Percentiles rank a stretch among this genome's conserved stretches.
Conservation (phyloP, 2,888 invertebrate genomes). For the Acronicta aceris region DNA sequence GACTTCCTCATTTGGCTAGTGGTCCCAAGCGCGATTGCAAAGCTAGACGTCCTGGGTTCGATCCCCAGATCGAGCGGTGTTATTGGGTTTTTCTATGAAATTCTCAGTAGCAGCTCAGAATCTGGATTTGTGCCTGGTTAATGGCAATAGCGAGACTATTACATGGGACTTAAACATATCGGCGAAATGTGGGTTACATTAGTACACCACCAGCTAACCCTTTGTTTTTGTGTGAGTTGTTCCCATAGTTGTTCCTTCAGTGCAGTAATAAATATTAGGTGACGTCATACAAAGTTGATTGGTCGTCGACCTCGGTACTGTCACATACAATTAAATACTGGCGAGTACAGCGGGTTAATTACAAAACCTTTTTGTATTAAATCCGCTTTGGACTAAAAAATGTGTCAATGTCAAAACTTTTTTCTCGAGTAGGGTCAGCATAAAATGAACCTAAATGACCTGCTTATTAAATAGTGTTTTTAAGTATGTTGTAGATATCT, state of each 20-base stretch:
- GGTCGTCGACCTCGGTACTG: constrained; percentile 51
- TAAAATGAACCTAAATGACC: neutral
- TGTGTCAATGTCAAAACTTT: constrained; percentile 30
- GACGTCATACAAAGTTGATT: constrained; percentile 35
- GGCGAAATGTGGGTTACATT: too few relatives aligned
- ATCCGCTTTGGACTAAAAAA: constrained; percentile 6
- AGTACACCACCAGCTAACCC: too few relatives aligned
- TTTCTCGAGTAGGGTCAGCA: neutral
- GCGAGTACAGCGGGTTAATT: constrained; percentile 13
- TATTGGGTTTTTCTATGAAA: too few relatives aligned
- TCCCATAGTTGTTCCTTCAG: constrained; percentile 14
- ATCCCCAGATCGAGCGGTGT: too few relatives aligned
- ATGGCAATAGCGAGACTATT: too few relatives aligned
- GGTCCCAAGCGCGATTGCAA: too few relatives aligned
- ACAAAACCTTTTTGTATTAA: constrained; percentile 13
- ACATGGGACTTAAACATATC: too few relatives aligned
- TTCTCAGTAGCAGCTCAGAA: too few relatives aligned
- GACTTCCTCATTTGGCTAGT: too few relatives aligned
- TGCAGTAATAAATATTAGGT: constrained; percentile 16
- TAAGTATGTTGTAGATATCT: neutral
- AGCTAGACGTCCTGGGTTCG: too few relatives aligned
- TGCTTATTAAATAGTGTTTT: neutral
- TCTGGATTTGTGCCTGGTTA: too few relatives aligned
- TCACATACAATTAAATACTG: constrained; percentile 21
- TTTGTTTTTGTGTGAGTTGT: neutral